Percentiles rank a stretch among this genome's conserved stretches.
These are phyloP conservation scores for Chouioia cunea DNA, from an alignment of 2,888 invertebrate genomes.

Conservation along the genomic window DNA sequence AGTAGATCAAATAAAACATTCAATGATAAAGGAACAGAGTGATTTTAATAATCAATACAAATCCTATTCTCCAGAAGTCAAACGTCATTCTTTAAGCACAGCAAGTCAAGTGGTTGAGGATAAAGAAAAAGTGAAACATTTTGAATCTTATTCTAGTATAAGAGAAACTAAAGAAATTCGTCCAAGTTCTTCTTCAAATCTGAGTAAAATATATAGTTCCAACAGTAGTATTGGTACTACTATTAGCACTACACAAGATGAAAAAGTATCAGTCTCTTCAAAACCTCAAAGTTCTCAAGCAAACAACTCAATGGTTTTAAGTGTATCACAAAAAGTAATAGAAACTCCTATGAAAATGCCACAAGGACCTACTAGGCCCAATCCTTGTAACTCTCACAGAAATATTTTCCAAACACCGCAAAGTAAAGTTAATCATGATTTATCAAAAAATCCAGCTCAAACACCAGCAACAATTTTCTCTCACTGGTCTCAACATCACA, in stretches of 20 bases:
- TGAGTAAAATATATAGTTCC: slow-evolving; percentile 9
- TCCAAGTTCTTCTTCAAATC: slow-evolving; percentile 17
- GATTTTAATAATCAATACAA: slow-evolving; percentile 9
- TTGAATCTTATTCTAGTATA: slow-evolving; percentile 15
- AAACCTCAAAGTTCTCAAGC: slow-evolving; percentile 26
- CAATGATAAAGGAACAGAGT: slow-evolving; percentile 19
- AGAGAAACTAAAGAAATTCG: slow-evolving; percentile 7
- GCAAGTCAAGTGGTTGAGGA: slow-evolving; percentile 6
- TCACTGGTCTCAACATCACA: slow-evolving; percentile 54
- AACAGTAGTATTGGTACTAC: slow-evolving; percentile 1
- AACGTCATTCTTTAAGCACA: slow-evolving; percentile 22
- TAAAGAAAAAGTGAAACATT: slow-evolving; percentile 10
- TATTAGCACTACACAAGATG: slow-evolving; percentile 8
- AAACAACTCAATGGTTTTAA: slow-evolving; percentile 3
- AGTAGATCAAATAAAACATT: slow-evolving; percentile 37
- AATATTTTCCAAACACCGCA: slow-evolving; percentile 62
- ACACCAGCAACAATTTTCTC: slow-evolving; percentile 59
- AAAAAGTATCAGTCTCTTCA: slow-evolving; percentile 11
- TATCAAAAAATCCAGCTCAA: slow-evolving; percentile 50
- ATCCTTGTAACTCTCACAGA: slow-evolving; percentile 58
- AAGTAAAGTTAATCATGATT: slow-evolving; percentile 50
- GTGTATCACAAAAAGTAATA: slow-evolving; percentile 9
- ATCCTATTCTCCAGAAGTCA: slow-evolving; percentile 39
- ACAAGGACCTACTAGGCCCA: slow-evolving; percentile 51
- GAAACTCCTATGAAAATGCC: slow-evolving; percentile 62